Base-by-base conservation (phyloP, 2,113 vertebrate genomes). In the Carassius auratus region DNA sequence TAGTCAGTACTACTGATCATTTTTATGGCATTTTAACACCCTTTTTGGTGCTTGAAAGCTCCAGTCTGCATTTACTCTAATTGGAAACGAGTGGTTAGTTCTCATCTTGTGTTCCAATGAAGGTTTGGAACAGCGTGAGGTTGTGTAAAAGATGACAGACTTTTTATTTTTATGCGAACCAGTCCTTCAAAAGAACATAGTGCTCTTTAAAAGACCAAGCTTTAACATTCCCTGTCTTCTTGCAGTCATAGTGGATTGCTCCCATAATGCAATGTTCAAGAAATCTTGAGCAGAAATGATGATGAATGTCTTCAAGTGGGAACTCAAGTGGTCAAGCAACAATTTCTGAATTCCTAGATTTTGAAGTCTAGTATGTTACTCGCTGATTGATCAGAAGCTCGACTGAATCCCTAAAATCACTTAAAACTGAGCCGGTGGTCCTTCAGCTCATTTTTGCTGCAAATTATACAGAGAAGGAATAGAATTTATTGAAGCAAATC, bases 381-480 rank as follows among this genome's bases (percentile, higher is more conserved):
- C 76, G 80, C 81, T 92, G 87, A 87, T 90, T 92, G 87, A 77
- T 91, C 30, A 61, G 62, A 71, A 88, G 86, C 59, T 92, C 71
- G 89, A 80, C 90, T 76, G 81, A 84, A 83, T 86, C 74, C 86
- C 87, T 62, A 42, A 84, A 90, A 93, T 91, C 91, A 91, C 90
- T 90, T 90, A 88, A 84, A 92, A 90, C 91, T 89, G 88, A 91
- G 90, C 91, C 69, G 90, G 92, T 91, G 92, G 93, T 94, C 92
- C 83, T 82, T 26, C 48, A 81, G 77, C 26, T 81, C 74, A 76
- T 90, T 69, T 85, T 69, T 21, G 71, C 88, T 89, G 59, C 90
- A 91, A 89, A 91, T 86, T 62, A 82, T 85, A 88, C 89, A 87
- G 88, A 81, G 10, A 79, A 68, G 68, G 57, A 48, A 79, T 85